Evolutionary conservation across 2,113 vertebrate species (phyloP), one percentile per base, ranked within the genome.

Genomic region (Mystacornis crossleyi): DNA sequence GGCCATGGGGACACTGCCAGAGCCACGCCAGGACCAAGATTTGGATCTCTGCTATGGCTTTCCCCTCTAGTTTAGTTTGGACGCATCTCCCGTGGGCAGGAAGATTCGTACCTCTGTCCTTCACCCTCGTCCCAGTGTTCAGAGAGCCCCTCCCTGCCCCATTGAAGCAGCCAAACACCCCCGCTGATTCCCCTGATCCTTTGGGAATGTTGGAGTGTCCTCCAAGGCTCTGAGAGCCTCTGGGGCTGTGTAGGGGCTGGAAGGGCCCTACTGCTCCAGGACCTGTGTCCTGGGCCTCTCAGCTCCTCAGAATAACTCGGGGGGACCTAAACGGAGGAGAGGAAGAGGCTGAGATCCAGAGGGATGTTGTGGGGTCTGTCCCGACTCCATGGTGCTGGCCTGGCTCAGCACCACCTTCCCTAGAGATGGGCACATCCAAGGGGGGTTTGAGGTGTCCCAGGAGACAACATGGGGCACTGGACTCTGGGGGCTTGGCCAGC

Each of bases 331-430:
- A 24, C 18, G 12, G 45, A 36, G 80, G 55, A 43, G 28, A 8
- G 33, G 42, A 31, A 24, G 53, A 45, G 34, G 29, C 24, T 20
- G 83, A 71, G 80, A 31, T 23, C 12, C 66, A 36, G 47, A 14
- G 29, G 16, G 48, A 23, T 34, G 62, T 4, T 42, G 23, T 38
- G 75, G 67, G 66, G 23, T 83, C 48, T n/a, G 42, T n/a, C n/a
- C 82, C 38, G 8, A 18, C 26, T 18, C 48, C 28, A 1, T 0
- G 1, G 1, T 0, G 0, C 48, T 67, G 81, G 7, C 5, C 71
- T 50, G 77, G 54, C 50, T 90, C 60, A 50, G 0, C 29, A n/a
- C 15, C 31, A 5, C 36, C 71, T 75, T 55, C 31, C 23, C 8
- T 28, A 43, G 43, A 66, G 43, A 53, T 34, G 61, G 36, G 17